A percentile compares a stretch with the other conserved stretches of the same genome.
Evolutionary conservation across 2,888 invertebrate genomes (phyloP).

Genomic region (Nephrotoma appendiculata): DNA sequence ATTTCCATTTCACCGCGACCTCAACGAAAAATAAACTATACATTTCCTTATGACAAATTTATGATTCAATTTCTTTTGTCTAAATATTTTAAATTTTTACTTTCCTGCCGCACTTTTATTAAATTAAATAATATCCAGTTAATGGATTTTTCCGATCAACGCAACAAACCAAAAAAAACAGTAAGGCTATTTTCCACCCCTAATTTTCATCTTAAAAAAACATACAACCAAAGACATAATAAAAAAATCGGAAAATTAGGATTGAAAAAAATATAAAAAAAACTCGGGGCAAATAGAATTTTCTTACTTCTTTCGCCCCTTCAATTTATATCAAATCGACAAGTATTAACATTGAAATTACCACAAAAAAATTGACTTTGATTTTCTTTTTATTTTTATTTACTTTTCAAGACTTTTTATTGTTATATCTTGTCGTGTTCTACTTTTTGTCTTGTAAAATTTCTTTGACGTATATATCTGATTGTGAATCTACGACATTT

Average conservation of each 20-base stretch:
- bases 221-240: background rate
- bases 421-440: background rate
- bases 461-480: background rate
- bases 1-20: background rate
- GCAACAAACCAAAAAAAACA: background rate
- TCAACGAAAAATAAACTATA: background rate
- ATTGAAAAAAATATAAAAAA: background rate
- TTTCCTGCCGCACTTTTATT: background rate
- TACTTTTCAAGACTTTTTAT: background rate
- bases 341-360: background rate
- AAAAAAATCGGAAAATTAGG: background rate
- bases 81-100: background rate
- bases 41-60: background rate
- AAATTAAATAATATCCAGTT: background rate
- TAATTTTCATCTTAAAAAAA: background rate
- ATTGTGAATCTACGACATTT: background rate
- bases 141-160: slow-evolving; percentile 1
- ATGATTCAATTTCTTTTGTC: background rate
- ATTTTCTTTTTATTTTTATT: background rate
- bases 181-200: background rate
- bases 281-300: background rate
- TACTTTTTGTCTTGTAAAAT: background rate
- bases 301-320: background rate
- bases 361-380: background rate
- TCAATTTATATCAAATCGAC: background rate